These are phyloP conservation scores for Sanderia malayensis DNA, from an alignment of 30 jellyfish, hydroid and myxozoan species.

Conservation along the genomic window DNA sequence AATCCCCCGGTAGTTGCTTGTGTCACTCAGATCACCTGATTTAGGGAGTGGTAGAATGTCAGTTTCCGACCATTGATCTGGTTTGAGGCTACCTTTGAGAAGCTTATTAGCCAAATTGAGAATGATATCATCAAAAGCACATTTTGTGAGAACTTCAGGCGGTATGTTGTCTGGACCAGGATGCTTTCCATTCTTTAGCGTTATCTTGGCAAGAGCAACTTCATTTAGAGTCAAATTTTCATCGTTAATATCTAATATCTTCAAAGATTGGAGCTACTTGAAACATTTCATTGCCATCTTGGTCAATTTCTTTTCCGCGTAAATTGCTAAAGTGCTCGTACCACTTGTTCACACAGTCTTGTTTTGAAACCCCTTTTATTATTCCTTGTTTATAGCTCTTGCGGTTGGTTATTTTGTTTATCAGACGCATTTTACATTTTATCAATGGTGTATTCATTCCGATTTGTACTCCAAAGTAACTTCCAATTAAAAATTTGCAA, in stretches of 20 bases:
- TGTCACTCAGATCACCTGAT: constrained; percentile 11
- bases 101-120: background rate
- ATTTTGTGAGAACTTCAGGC: background rate
- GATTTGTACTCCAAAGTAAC: too few relatives aligned
- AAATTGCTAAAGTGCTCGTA: background rate
- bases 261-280: background rate
- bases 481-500: too few relatives aligned
- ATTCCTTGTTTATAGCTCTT: background rate
- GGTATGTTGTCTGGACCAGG: background rate
- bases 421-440: too few relatives aligned
- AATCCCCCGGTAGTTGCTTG: constrained; percentile 25
- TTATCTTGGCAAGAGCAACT: background rate
- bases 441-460: too few relatives aligned
- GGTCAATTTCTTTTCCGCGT: background rate
- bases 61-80: background rate
- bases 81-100: background rate
- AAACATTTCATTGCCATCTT: background rate
- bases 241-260: background rate
- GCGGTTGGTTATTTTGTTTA: background rate
- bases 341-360: background rate
- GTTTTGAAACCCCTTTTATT: background rate
- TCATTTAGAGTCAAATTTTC: background rate
- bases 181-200: background rate
- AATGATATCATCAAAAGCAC: background rate
- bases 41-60: constrained; percentile 22